These are phyloP conservation scores for Fregata magnificens DNA, from an alignment of 2,113 vertebrate species.

Conservation along the genomic window DNA sequence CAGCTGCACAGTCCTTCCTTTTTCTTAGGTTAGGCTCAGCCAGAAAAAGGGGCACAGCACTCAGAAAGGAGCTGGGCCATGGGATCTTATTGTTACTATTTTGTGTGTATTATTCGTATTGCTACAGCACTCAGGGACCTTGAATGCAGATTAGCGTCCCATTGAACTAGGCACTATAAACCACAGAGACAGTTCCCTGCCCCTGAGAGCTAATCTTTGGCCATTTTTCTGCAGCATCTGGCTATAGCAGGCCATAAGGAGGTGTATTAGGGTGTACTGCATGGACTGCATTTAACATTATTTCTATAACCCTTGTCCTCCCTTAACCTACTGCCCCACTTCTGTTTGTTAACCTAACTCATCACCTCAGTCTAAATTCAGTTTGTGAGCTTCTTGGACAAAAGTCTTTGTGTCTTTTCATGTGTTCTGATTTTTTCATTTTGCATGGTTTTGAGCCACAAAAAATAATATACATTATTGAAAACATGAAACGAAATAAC, in stretches of 20 bases:
- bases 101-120: neutral
- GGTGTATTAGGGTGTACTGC: neutral
- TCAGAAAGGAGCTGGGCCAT: neutral
- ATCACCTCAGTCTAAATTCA: neutral
- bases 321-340: neutral
- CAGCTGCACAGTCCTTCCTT: neutral
- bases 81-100: neutral
- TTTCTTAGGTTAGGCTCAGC: neutral
- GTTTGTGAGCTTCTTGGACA: neutral
- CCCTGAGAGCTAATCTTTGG: neutral
- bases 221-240: neutral
- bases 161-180: neutral
- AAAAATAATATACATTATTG: neutral
- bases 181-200: neutral
- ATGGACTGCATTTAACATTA: neutral
- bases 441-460: neutral
- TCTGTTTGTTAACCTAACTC: neutral
- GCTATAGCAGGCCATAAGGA: neutral
- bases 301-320: neutral
- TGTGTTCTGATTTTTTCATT: neutral
- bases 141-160: neutral
- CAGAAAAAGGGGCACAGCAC: neutral
- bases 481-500: conserved; percentile 27
- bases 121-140: neutral
- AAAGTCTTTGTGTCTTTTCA: neutral